Base-by-base conservation (phyloP, 2,888 invertebrate species). In the Drosophila rellima region DNA sequence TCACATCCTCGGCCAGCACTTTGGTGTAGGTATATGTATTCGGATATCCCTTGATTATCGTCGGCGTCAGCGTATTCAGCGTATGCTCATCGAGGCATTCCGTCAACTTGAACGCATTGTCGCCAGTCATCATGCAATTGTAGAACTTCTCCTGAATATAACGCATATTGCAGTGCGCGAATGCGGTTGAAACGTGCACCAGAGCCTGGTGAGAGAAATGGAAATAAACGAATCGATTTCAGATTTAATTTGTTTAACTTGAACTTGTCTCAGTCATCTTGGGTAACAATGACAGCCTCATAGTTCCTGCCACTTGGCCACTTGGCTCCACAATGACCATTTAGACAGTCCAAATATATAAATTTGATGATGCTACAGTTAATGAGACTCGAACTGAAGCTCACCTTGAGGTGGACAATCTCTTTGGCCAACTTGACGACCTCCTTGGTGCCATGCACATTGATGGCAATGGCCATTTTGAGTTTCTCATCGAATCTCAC, bases 1-100 rank as follows among this genome's bases (percentile, higher is more conserved):
- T 93, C 35, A 94, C 90, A 80, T 94, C 93, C 89, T 96, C 96
- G 0, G 95, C 95, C 64, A 96, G 92, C n/a, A 95, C 95, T 92
- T 96, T 96, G 17, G 96, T 96, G 89, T 94, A 95, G 2, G 95
- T 94, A 91, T 96, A 96, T 0, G 96, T 96, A 90, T 96, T 96
- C 15, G 96, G 96, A 75, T 91, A 92, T 17, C 88, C 91, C 57
- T 91, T 82, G 52, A 91, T 91, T 29, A 92, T 81, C 61, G 90
- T 90, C 39, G 91, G 86, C 40, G 93, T 92, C 39, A 93, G 83
- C 18, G 82, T 74, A 51, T 92, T 92, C 23, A 93, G 70, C 10
- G 92, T 92, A 60, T 92, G 91, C 42, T 93, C 93, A 72, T 92
- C 93, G 35, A 93, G 82, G 67, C 91, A 91, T 42, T 93, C 91